Percentiles rank a stretch among this genome's conserved stretches.
phyloP scores from a whole-genome alignment of 2,113 vertebrate genomes.

The Noctilio leporinus region DNA sequence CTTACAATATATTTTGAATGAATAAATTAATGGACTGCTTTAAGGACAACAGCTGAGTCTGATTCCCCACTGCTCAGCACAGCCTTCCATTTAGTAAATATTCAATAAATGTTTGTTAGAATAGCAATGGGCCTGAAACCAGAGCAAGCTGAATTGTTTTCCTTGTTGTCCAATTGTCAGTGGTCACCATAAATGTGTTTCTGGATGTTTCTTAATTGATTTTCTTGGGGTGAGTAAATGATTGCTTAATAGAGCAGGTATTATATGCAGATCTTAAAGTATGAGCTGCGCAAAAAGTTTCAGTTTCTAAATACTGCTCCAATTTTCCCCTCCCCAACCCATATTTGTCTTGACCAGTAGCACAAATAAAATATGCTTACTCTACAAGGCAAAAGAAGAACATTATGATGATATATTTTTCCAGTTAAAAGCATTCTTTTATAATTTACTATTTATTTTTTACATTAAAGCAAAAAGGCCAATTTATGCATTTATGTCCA shows the following conservation, averaged over 20 bases:
- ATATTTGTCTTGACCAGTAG: background rate
- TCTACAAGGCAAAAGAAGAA: background rate
- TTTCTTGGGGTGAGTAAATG: background rate
- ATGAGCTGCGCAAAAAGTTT: background rate
- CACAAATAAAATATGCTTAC: constrained; percentile 19
- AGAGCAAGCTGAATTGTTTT: background rate
- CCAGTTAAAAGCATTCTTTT: background rate
- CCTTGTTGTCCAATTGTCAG: background rate
- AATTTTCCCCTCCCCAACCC: background rate
- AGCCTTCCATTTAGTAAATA: background rate
- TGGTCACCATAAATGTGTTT: background rate
- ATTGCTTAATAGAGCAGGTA: background rate
- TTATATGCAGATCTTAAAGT: background rate
- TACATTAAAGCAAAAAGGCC: background rate
- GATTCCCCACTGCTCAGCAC: background rate
- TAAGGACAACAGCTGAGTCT: background rate
- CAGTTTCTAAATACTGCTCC: background rate
- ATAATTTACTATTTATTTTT: background rate
- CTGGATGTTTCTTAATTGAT: background rate
- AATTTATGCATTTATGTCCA: background rate
- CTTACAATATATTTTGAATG: background rate
- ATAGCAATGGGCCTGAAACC: background rate
- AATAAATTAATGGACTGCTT: background rate
- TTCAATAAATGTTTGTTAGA: background rate
- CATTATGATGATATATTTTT: background rate